phyloP scores from a whole-genome alignment of 92 coral and sea anemone genomes.

The Heliopora coerulea region DNA sequence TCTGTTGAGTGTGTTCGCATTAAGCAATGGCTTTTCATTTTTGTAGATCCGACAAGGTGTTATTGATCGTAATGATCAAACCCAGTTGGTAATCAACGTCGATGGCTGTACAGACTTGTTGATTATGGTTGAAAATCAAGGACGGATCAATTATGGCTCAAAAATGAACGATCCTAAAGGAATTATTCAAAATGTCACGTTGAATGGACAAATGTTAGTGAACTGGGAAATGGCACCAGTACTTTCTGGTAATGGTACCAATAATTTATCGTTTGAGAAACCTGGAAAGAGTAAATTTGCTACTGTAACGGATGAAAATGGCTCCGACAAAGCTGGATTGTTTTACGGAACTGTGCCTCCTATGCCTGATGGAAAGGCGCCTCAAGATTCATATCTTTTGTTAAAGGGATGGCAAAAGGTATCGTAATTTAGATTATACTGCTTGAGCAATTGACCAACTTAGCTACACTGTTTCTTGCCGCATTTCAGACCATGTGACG shows the following conservation, averaged over 20 bases:
- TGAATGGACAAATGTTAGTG: conserved; percentile 36
- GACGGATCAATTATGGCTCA: conserved; percentile 67
- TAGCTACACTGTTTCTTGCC: no score
- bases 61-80: not conserved
- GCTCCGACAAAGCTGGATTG: not conserved
- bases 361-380: not conserved
- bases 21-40: not conserved
- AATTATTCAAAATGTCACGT: conserved; percentile 77
- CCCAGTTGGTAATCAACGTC: not conserved
- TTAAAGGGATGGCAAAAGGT: conserved; percentile 78
- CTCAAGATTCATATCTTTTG: conserved; percentile 68
- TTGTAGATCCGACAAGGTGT: conserved; percentile 10
- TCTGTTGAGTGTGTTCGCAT: no score
- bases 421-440: not conserved
- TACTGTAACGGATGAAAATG: not conserved
- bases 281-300: no score
- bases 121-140: conserved; percentile 88
- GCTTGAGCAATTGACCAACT: no score
- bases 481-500: no score
- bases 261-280: not conserved
- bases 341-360: conserved; percentile 5
- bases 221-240: conserved; percentile 90
- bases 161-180: conserved; percentile 89
- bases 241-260: conserved; percentile 20
- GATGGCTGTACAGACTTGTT: not conserved